Evolutionary conservation across 1,140 invertebrate genomes (phyloP), one percentile per base, ranked within the genome.

Genomic region (Drosophila repleta): DNA sequence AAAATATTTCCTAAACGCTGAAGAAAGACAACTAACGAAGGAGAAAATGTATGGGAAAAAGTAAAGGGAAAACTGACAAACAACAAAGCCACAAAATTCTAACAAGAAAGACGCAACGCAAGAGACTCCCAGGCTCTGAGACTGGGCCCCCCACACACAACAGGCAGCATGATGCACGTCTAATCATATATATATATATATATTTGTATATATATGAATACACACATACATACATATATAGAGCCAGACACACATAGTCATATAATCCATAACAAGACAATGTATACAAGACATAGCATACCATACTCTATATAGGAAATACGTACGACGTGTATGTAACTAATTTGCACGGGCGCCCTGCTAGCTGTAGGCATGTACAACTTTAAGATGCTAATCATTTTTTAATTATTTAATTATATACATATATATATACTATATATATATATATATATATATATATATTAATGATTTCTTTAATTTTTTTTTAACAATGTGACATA

Each of bases 271-370:
- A 79, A 82, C 75, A 81, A 83, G 82, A 87, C 83, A 82, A 88
- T 87, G 82, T 87, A 87, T 87, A 87, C 83, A 87, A 87, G 82
- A 87, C 82, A 87, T 88, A 85, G 82, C 83, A 88, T n/a, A n/a
- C n/a, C 82, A 77, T 85, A 85, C 82, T 87, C 74, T 72, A 71
- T 55, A 78, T 88, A 87, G 74, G 74, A 77, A 72, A 74, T 77
- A 74, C 64, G 77, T 76, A 85, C 43, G 18, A 17, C 29, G 43
- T 56, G 51, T 56, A 57, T 63, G 58, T 63, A 48, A 61, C 46
- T 65, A 56, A 73, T 66, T 70, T 65, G 66, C 75, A 74, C 70
- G 66, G 52, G 70, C 70, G 71, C 71, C 71, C 41, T 76, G 71
- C 65, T 35, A 56, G 58, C 68, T 72, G 43, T 60, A 74, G 56